Base-by-base conservation (phyloP, 2,888 invertebrate species). In the Agrilus mali region DNA sequence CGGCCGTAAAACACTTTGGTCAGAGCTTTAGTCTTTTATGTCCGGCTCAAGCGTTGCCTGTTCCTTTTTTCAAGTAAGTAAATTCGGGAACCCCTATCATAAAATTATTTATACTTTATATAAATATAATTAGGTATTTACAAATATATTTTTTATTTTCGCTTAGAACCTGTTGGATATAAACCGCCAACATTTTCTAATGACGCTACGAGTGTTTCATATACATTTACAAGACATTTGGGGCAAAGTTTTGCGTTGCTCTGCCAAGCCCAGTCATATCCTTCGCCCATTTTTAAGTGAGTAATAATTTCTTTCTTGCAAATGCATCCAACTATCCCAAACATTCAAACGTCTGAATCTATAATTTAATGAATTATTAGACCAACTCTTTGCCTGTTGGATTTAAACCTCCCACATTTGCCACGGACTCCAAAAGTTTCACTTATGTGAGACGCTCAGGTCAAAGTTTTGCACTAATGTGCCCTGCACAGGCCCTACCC, bases 271-370 rank as follows among this genome's bases (percentile, higher is more conserved):
- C 82, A 82, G 64, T 80, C 75, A 7, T 78, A 73, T 64, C 83
- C 83, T 39, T 75, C 81, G 59, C 83, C 83, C 57, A 65, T 72
- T 55, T 80, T 78, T 74, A 79, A 78, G 79, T 80, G 68, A 74
- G 72, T 53, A 16, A 35, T 2, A 12, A 12, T 27, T 20, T 20
- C 20, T 3, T 20, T 20, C 2, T 20, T 20, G 2, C 10, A 10
- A 27, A 27, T 10, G 27, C 27, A 27, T 4, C 27, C 10, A 27
- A 27, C 27, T 27, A 27, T 27, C 27, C 27, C 27, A 27, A 27
- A 27, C 27, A 27, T 27, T 27, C 27, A 27, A 27, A 27, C 10
- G 10, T 4, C 27, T 27, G 8, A 22, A 22, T 22, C 22, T 22
- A 22, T 22, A 22, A 17, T n/a, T n/a, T n/a, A n/a, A n/a, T n/a